Evolutionary conservation across 2,797 vertebrate species (phyloP).

Genomic region (Sebastes elongatus): DNA sequence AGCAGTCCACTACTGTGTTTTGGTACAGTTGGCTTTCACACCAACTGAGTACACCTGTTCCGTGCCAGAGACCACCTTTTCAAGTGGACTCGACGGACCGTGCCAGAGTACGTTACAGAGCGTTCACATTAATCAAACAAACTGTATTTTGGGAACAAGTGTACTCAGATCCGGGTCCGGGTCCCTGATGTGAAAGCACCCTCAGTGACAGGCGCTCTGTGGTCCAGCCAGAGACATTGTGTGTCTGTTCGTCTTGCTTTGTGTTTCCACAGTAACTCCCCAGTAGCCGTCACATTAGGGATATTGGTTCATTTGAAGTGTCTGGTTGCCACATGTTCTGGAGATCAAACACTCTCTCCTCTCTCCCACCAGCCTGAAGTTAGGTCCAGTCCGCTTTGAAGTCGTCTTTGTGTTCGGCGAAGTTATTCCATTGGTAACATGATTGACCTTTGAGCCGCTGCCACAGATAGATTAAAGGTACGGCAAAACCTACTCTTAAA

Average conservation of each 20-base stretch:
- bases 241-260: background rate
- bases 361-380: constrained; percentile 41
- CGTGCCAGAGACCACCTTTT: too few species aligned
- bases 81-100: too few species aligned
- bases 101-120: too few species aligned
- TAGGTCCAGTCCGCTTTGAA: constrained; percentile 56
- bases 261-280: constrained; percentile 16
- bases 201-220: too few species aligned
- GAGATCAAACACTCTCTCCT: constrained; percentile 46
- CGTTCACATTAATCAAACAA: too few species aligned
- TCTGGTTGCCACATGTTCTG: constrained; percentile 35
- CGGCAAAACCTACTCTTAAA: constrained; percentile 23
- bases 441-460: constrained; percentile 41
- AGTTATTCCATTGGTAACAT: constrained; percentile 58
- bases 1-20: too few species aligned
- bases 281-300: constrained; percentile 25
- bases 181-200: too few species aligned
- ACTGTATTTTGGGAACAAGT: too few species aligned
- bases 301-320: constrained; percentile 54
- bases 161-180: too few species aligned
- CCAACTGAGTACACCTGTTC: too few species aligned
- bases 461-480: constrained; percentile 65
- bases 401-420: constrained; percentile 45
- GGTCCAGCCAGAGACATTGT: background rate
- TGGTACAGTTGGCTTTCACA: too few species aligned